Conservation (phyloP, 37 sponge, comb jelly and placozoan genomes). For the Haliclona indistincta region DNA sequence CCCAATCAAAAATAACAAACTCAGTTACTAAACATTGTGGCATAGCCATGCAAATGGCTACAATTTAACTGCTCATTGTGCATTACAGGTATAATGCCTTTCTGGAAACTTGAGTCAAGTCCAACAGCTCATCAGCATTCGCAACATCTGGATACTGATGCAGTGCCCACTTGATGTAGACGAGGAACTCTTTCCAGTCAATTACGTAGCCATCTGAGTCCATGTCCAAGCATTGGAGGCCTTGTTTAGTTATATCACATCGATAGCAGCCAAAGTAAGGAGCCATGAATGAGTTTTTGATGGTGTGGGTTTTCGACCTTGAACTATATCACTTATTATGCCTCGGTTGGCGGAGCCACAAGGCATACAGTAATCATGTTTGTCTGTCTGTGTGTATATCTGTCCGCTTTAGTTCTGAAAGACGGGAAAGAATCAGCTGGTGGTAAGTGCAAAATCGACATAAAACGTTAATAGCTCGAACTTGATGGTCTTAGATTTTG, state of each 20-base stretch:
- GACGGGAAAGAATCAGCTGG: too few species aligned
- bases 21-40: too few species aligned
- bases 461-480: too few species aligned
- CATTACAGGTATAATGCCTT: constrained; percentile 87
- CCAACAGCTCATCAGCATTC: constrained; percentile 53
- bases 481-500: too few species aligned
- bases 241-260: constrained; percentile 59
- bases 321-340: constrained; percentile 61
- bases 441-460: too few species aligned
- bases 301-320: constrained; percentile 28
- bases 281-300: constrained; percentile 73
- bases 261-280: constrained; percentile 91
- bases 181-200: constrained; percentile 87
- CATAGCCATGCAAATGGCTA: too few species aligned
- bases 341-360: too few species aligned
- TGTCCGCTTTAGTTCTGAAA: too few species aligned
- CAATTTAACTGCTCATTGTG: constrained; percentile 62
- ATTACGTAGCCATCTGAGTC: constrained; percentile 67
- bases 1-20: too few species aligned
- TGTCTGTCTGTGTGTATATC: too few species aligned
- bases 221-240: constrained; percentile 80
- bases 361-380: too few species aligned
- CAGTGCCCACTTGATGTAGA: constrained; percentile 86
- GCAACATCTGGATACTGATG: constrained; percentile 65
- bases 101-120: constrained; percentile 62